A percentile compares a stretch with the other conserved stretches of the same genome.
Evolutionary conservation across 2,888 invertebrate species (phyloP).

Genomic region (Caenorhabditis becei): DNA sequence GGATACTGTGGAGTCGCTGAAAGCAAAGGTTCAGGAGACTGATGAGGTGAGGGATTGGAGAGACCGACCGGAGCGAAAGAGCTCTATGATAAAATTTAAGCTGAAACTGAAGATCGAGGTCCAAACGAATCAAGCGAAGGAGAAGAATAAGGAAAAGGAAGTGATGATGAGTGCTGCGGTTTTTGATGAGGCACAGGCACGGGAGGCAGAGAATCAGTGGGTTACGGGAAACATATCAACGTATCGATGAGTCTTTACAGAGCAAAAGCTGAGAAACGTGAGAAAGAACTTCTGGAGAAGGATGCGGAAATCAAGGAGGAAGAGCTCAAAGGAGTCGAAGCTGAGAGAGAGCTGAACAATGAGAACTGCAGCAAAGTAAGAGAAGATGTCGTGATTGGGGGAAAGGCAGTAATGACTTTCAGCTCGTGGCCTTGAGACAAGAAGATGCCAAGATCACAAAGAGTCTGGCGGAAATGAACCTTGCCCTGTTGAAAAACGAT

Average conservation of each 20-base stretch:
- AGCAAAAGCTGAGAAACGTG: background rate
- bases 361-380: background rate
- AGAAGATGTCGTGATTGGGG: too few species aligned
- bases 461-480: background rate
- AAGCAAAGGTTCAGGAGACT: background rate
- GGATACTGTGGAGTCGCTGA: background rate
- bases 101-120: background rate
- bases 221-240: background rate
- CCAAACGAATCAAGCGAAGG: background rate
- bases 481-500: background rate
- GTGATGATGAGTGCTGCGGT: background rate
- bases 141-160: constrained; percentile 4
- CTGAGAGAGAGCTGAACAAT: background rate
- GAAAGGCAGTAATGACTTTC: too few species aligned
- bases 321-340: background rate
- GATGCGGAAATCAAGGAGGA: background rate
- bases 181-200: background rate
- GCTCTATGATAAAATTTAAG: background rate
- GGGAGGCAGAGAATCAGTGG: background rate
- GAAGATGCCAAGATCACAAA: background rate
- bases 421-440: background rate
- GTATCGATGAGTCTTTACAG: background rate
- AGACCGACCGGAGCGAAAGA: too few species aligned
- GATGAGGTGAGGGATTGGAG: background rate
- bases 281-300: background rate